phyloP scores from a whole-genome alignment of 2,113 vertebrate genomes.

The Mugil cephalus region DNA sequence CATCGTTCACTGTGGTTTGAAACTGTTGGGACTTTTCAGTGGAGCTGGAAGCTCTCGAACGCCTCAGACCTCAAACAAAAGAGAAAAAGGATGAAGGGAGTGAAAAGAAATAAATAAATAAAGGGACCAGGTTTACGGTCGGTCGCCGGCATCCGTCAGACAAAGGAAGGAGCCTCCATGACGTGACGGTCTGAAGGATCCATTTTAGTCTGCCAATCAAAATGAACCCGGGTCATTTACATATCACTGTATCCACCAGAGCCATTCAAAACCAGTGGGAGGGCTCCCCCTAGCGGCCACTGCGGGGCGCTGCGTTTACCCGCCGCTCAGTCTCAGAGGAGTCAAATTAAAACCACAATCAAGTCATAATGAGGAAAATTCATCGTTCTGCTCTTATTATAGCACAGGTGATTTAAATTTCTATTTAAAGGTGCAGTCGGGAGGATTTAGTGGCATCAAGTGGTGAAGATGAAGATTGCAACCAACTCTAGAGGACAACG shows the following conservation, averaged over 20 bases:
- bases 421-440: too few species aligned
- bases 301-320: not conserved
- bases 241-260: constrained; percentile 39
- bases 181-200: constrained; percentile 54
- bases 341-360: too few species aligned
- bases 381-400: too few species aligned
- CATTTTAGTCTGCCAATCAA: constrained; percentile 80
- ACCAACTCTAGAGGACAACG: too few species aligned
- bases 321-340: too few species aligned
- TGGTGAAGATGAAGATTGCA: too few species aligned
- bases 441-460: too few species aligned
- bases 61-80: constrained; percentile 22
- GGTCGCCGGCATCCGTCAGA: constrained; percentile 20
- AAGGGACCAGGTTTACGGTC: not conserved
- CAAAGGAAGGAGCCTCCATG: constrained; percentile 60
- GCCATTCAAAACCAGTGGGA: constrained; percentile 21
- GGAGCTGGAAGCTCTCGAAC: not conserved
- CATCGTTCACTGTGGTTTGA: not conserved
- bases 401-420: too few species aligned
- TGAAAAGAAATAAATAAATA: not conserved
- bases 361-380: too few species aligned
- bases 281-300: constrained; percentile 49
- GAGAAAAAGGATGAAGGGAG: not conserved
- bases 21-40: constrained; percentile 6
- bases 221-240: constrained; percentile 68